phyloP scores from a whole-genome alignment of 2,113 vertebrate species.

The Heloderma charlesbogerti region DNA sequence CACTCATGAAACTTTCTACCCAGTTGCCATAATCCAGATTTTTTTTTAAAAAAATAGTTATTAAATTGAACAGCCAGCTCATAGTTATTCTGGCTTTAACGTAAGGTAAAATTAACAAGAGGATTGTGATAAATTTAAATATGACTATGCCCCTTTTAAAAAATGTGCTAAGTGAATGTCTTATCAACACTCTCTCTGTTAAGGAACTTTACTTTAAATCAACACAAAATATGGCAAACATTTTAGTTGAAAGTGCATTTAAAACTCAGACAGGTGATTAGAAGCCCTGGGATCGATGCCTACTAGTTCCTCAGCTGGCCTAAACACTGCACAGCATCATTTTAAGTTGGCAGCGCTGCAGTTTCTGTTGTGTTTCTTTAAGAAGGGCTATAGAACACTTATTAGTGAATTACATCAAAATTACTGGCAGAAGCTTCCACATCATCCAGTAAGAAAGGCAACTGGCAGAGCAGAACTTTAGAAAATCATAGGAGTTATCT shows the following conservation, averaged over 20 bases:
- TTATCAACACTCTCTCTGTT: neutral
- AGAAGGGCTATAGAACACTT: slow-evolving; percentile 1
- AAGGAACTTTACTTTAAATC: neutral
- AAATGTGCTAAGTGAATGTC: neutral
- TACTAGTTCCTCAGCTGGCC: neutral
- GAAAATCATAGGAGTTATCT: slow-evolving; percentile 65
- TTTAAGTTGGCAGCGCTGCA: slow-evolving; percentile 35
- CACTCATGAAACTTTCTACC: slow-evolving; percentile 28
- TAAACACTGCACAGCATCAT: slow-evolving; percentile 3
- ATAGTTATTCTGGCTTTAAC: neutral
- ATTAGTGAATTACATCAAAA: slow-evolving; percentile 42
- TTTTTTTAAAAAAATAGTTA: neutral
- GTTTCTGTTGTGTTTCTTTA: neutral
- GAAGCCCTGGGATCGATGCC: slow-evolving; percentile 11
- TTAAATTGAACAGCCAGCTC: slow-evolving; percentile 38
- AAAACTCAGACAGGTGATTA: neutral
- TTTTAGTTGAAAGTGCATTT: slow-evolving; percentile 19
- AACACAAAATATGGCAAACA: neutral
- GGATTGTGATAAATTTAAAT: neutral
- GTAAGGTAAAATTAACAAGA: neutral
- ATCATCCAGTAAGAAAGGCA: slow-evolving; percentile 56
- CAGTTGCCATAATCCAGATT: slow-evolving; percentile 34
- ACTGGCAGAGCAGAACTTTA: slow-evolving; percentile 51
- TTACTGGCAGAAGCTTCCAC: slow-evolving; percentile 52
- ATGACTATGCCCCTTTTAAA: neutral